Conservation (phyloP, 2,113 vertebrate genomes). For the Platycercus adscitus region DNA sequence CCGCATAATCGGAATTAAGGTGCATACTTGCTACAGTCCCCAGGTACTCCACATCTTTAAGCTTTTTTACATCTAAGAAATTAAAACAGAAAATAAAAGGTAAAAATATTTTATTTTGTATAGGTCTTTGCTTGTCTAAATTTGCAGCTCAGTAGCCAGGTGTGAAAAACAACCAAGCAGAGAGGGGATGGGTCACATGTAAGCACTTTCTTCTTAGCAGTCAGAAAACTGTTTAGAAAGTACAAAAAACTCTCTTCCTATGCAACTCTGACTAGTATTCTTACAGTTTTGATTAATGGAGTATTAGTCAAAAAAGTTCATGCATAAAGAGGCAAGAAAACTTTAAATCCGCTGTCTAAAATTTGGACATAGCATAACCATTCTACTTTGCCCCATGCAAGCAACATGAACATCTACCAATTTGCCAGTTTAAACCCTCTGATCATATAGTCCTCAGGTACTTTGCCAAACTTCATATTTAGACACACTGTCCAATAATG, state of each 20-base stretch:
- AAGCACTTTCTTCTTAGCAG: background rate
- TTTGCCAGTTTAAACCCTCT: background rate
- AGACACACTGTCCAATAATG: background rate
- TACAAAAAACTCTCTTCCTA: background rate
- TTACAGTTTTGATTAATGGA: background rate
- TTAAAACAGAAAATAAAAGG: background rate
- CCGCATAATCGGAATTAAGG: slow-evolving; percentile 89
- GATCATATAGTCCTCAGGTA: background rate
- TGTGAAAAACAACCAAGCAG: background rate
- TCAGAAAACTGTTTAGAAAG: background rate
- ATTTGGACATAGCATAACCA: background rate
- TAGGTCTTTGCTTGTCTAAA: background rate
- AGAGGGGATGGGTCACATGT: background rate
- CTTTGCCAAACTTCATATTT: background rate
- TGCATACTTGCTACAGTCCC: slow-evolving; percentile 91
- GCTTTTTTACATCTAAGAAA: slow-evolving; percentile 82
- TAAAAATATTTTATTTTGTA: background rate
- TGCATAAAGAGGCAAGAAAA: background rate
- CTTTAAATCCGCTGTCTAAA: background rate
- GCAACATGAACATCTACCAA: background rate
- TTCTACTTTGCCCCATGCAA: background rate
- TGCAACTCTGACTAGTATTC: background rate
- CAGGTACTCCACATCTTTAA: slow-evolving; percentile 94
- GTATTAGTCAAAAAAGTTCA: background rate
- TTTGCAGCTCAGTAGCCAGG: background rate